These are phyloP conservation scores for Akabosia matsudoensis DNA, from an alignment of 1,140 invertebrate genomes.

Conservation along the genomic window DNA sequence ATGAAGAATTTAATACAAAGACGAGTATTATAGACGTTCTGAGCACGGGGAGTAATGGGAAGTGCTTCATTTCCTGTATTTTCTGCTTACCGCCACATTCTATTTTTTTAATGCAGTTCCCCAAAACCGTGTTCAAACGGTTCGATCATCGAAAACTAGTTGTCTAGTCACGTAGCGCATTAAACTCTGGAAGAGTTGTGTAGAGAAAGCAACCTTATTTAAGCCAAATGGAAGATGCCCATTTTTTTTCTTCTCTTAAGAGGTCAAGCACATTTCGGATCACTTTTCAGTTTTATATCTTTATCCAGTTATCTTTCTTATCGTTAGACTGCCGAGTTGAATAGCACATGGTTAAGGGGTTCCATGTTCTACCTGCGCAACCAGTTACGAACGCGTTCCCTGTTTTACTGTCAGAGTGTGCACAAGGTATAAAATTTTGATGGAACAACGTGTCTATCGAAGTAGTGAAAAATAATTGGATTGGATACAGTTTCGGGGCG, in stretches of 20 bases:
- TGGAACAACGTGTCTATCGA: neutral
- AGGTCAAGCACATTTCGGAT: neutral
- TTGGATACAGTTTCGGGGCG: neutral
- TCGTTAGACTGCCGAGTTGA: too few species aligned
- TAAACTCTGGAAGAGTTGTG: neutral
- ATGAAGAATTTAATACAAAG: too few species aligned
- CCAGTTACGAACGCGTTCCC: too few species aligned
- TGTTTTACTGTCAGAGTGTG: conserved; percentile 8
- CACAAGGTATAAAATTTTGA: neutral
- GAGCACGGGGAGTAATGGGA: too few species aligned
- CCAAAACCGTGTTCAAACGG: too few species aligned
- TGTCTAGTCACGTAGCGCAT: conserved; percentile 10
- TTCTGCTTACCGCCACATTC: too few species aligned
- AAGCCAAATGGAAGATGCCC: conserved; percentile 1
- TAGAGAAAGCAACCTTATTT: conserved; percentile 2
- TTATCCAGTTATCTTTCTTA: neutral
- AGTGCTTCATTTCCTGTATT: too few species aligned
- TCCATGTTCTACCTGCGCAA: too few species aligned
- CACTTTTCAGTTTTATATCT: neutral
- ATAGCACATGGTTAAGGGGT: too few species aligned
- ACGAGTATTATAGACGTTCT: too few species aligned
- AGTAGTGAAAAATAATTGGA: conserved; percentile 11
- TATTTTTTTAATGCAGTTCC: too few species aligned
- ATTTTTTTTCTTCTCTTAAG: neutral
- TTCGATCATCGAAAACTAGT: too few species aligned